Evolutionary conservation across 2,797 vertebrate genomes (phyloP).

Genomic region (Sebastes hubbsi): DNA sequence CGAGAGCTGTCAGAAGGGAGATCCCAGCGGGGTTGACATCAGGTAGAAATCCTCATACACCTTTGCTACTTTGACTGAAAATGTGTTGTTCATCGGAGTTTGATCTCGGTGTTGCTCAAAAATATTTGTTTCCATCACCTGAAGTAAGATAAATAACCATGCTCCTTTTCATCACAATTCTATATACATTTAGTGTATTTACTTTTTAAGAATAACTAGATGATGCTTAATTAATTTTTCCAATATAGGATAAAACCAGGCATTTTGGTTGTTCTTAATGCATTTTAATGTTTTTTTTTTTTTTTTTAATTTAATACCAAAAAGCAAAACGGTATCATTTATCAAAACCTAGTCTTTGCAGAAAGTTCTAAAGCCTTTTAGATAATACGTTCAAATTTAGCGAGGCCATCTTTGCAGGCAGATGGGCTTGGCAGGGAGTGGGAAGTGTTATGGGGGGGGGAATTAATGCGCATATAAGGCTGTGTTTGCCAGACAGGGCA

Average conservation of each 20-base stretch:
- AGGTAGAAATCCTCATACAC: slow-evolving; percentile 78
- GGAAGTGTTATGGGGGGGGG: slow-evolving; percentile 65
- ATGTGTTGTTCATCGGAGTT: not conserved
- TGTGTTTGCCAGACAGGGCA: slow-evolving; percentile 77
- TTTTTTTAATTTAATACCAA: not conserved
- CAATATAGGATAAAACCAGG: not conserved
- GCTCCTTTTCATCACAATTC: not conserved
- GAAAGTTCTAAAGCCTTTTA: slow-evolving; percentile 50
- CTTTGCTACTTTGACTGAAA: slow-evolving; percentile 19
- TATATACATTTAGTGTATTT: not conserved
- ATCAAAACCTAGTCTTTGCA: slow-evolving; percentile 27
- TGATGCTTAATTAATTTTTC: not conserved
- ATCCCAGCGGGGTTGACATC: slow-evolving; percentile 79
- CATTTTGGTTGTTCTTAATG: not conserved
- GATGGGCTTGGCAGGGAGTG: slow-evolving; percentile 76
- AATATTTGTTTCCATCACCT: not conserved
- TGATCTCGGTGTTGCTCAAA: not conserved
- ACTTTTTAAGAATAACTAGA: not conserved
- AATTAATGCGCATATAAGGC: slow-evolving; percentile 72
- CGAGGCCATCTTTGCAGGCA: slow-evolving; percentile 75
- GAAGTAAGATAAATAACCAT: not conserved
- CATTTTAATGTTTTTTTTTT: not conserved
- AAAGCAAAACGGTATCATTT: not conserved
- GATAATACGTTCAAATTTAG: slow-evolving; percentile 57
- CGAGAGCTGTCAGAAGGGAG: slow-evolving; percentile 86